Conservation (phyloP, 2,888 invertebrate genomes). For the Polyommatus icarus region DNA sequence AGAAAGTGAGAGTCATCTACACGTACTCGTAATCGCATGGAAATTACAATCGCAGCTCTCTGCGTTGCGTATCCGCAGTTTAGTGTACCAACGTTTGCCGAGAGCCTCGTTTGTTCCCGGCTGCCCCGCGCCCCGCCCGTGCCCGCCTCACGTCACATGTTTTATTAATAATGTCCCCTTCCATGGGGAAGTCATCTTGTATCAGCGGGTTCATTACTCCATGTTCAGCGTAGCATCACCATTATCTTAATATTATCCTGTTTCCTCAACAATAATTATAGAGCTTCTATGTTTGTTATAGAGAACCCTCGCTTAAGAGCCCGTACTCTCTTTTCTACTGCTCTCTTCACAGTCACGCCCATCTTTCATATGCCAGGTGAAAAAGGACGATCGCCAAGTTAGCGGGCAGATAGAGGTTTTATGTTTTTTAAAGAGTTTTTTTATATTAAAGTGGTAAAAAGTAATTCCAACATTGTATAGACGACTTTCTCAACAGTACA, state of each 20-base stretch:
- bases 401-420: no score
- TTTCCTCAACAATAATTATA: background rate
- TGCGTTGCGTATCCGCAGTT: background rate
- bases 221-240: background rate
- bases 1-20: no score
- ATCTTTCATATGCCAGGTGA: no score
- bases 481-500: no score
- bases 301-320: background rate
- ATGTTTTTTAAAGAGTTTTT: no score
- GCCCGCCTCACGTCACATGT: background rate
- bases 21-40: background rate
- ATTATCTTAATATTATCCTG: background rate
- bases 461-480: no score
- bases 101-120: background rate
- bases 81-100: background rate
- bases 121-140: background rate
- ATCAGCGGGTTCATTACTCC: background rate
- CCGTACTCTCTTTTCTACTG: no score
- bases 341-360: no score
- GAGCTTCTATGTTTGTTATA: background rate
- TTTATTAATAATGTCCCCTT: background rate
- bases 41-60: background rate
- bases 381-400: no score
- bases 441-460: no score
- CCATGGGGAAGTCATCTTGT: background rate